These are phyloP conservation scores for Orcinus orca DNA, from an alignment of 2,113 vertebrate species.

Conservation along the genomic window DNA sequence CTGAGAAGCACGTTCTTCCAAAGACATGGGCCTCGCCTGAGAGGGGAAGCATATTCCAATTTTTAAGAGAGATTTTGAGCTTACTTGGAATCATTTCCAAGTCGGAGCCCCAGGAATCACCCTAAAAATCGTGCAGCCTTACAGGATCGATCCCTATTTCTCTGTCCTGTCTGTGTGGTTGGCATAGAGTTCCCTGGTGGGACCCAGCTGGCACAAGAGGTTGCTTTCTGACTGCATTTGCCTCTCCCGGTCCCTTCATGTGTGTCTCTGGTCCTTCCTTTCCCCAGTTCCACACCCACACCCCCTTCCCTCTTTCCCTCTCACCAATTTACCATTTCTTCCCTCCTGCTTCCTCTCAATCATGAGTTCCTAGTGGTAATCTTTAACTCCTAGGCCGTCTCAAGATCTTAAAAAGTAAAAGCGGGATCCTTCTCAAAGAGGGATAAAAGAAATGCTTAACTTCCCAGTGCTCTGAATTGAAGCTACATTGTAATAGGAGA, in stretches of 20 bases:
- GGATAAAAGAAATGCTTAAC: not conserved
- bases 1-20: not conserved
- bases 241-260: not conserved
- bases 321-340: not conserved
- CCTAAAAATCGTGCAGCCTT: not conserved
- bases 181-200: not conserved
- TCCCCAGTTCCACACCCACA: not conserved
- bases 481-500: not conserved
- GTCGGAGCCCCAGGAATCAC: not conserved
- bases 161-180: not conserved
- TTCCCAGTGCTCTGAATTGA: not conserved
- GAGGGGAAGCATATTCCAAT: not conserved
- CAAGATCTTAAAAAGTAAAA: not conserved
- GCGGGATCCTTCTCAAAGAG: not conserved
- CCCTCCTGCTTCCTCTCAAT: not conserved
- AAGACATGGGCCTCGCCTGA: not conserved
- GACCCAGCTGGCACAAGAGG: not conserved
- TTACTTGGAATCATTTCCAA: not conserved
- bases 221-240: not conserved
- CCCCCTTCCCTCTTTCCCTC: not conserved
- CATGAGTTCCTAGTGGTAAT: not conserved
- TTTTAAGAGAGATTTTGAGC: not conserved
- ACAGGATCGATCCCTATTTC: not conserved
- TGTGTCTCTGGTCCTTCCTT: not conserved
- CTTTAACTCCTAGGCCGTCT: not conserved